phyloP scores from a whole-genome alignment of 2,888 invertebrate species.

The Diachrysia chrysitis region DNA sequence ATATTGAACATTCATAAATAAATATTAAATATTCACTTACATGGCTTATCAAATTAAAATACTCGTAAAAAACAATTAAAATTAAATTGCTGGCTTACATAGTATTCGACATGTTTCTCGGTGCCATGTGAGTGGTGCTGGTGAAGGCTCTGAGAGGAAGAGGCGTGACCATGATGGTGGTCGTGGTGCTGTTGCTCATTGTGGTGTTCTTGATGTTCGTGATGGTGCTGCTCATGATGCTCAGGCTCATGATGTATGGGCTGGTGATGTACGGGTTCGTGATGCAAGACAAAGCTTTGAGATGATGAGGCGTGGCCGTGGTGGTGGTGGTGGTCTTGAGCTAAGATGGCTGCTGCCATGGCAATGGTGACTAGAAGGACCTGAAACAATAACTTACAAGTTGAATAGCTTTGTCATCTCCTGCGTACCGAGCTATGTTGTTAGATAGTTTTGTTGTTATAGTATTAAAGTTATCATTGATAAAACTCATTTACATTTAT shows the following conservation, averaged over 20 bases:
- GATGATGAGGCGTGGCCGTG: constrained; percentile 55
- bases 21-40: not conserved
- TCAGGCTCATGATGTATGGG: not conserved
- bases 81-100: constrained; percentile 12
- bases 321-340: not conserved
- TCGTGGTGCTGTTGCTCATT: constrained; percentile 28
- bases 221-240: not conserved
- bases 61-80: not conserved
- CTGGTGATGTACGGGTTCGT: constrained; percentile 21
- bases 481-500: too few relatives aligned
- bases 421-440: too few relatives aligned
- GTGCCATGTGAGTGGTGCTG: constrained; percentile 64
- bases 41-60: not conserved
- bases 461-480: too few relatives aligned
- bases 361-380: not conserved
- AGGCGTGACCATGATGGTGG: constrained; percentile 60
- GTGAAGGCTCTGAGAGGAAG: constrained; percentile 68
- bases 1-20: too few relatives aligned
- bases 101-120: constrained; percentile 52
- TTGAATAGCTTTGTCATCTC: not conserved
- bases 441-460: too few relatives aligned
- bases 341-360: not conserved
- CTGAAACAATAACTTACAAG: not conserved
- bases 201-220: not conserved
- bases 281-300: constrained; percentile 69